These are phyloP conservation scores for Euzophera pinguis DNA, from an alignment of 2,888 invertebrate species.

Conservation along the genomic window DNA sequence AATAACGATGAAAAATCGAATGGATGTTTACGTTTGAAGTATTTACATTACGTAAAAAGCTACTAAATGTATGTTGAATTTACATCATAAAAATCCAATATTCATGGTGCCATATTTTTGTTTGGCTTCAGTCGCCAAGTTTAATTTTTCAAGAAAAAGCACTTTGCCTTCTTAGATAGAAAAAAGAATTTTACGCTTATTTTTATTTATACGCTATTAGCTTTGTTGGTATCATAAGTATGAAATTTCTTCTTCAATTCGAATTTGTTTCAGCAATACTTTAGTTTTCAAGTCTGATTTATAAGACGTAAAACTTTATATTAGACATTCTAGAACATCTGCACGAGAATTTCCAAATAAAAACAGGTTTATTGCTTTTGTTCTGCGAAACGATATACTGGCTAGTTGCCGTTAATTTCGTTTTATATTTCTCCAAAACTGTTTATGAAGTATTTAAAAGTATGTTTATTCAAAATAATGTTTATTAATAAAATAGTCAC, in stretches of 20 bases:
- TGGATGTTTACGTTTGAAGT: neutral
- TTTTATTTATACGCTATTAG: too few relatives aligned
- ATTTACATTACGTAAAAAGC: too few relatives aligned
- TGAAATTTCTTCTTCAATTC: neutral
- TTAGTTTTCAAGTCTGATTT: neutral
- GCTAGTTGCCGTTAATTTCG: neutral
- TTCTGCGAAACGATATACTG: neutral
- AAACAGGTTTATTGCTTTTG: conserved; percentile 1
- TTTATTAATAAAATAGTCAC: too few relatives aligned
- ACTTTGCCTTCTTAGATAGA: too few relatives aligned
- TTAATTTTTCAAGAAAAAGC: too few relatives aligned
- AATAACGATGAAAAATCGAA: neutral
- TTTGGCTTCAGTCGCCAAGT: too few relatives aligned
- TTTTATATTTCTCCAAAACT: neutral
- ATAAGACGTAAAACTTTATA: conserved; percentile 3
- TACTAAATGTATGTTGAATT: too few relatives aligned
- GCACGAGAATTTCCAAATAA: neutral
- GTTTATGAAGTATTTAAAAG: too few relatives aligned
- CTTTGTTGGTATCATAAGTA: neutral
- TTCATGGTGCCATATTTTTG: too few relatives aligned
- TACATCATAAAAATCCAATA: too few relatives aligned
- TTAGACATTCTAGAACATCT: conserved; percentile 1
- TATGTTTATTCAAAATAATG: too few relatives aligned
- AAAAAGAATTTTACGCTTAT: too few relatives aligned
- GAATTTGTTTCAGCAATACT: neutral